phyloP scores from a whole-genome alignment of 2,888 invertebrate species.

The Archaeoteleia sp. region DNA sequence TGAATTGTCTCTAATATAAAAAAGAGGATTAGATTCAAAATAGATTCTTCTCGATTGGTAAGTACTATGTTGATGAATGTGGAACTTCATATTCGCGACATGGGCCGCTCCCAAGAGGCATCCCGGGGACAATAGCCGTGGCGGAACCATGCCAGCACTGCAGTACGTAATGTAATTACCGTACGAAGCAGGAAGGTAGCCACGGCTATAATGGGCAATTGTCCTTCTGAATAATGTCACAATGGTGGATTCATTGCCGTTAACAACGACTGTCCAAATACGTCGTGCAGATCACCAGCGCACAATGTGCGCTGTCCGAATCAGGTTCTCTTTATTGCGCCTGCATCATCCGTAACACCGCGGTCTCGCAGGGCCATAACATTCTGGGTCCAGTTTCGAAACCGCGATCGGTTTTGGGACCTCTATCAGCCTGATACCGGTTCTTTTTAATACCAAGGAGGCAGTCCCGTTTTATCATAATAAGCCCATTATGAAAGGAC shows the following conservation, averaged over 20 bases:
- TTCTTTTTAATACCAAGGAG: constrained; percentile 47
- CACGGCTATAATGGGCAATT: constrained; percentile 67
- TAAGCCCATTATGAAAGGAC: constrained; percentile 42
- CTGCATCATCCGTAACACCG: constrained; percentile 63
- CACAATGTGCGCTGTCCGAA: constrained; percentile 64
- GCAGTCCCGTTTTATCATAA: constrained; percentile 49
- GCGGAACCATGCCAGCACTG: constrained; percentile 50
- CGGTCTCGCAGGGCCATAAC: constrained; percentile 50
- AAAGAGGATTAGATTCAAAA: too few species aligned
- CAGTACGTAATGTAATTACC: constrained; percentile 67
- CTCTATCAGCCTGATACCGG: constrained; percentile 48
- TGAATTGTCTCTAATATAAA: too few species aligned
- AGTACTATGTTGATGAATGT: constrained; percentile 1
- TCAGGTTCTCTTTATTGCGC: constrained; percentile 66
- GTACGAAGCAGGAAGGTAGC: constrained; percentile 66
- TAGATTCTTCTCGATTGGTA: too few species aligned
- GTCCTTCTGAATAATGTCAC: constrained; percentile 66
- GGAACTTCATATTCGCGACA: constrained; percentile 23
- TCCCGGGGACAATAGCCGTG: constrained; percentile 56
- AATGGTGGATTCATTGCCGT: constrained; percentile 69
- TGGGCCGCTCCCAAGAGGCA: constrained; percentile 36
- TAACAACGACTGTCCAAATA: constrained; percentile 70
- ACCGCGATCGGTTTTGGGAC: constrained; percentile 47
- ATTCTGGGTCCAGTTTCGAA: constrained; percentile 54
- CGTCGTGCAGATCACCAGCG: constrained; percentile 60